Conservation (phyloP, 2,888 invertebrate genomes). For the Siphlonurus alternatus region DNA sequence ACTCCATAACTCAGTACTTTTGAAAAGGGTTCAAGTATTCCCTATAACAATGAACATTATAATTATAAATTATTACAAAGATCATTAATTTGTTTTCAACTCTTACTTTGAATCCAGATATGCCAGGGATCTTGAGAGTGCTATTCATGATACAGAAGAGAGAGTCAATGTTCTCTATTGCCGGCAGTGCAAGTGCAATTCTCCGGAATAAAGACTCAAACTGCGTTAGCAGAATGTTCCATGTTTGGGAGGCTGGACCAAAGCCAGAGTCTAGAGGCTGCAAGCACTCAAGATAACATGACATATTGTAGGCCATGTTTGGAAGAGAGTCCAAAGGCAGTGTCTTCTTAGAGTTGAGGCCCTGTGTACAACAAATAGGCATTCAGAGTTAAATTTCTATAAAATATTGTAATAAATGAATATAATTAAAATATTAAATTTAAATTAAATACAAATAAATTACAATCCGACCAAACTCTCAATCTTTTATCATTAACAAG, state of each 20-base stretch:
- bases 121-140: slow-evolving; percentile 67
- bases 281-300: slow-evolving; percentile 82
- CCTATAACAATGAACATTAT: slow-evolving; percentile 29
- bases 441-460: slow-evolving; percentile 7
- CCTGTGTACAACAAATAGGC: slow-evolving; percentile 31
- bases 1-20: slow-evolving; percentile 88
- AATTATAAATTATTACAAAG: not conserved
- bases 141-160: slow-evolving; percentile 61
- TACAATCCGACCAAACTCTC: too few species aligned
- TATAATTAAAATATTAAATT: slow-evolving; percentile 7
- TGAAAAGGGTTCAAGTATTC: slow-evolving; percentile 85
- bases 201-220: slow-evolving; percentile 75
- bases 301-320: slow-evolving; percentile 75
- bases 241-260: slow-evolving; percentile 44
- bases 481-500: too few species aligned
- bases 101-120: slow-evolving; percentile 57
- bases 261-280: slow-evolving; percentile 59
- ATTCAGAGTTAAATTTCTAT: slow-evolving; percentile 2
- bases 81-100: not conserved
- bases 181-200: slow-evolving; percentile 48
- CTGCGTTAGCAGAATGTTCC: slow-evolving; percentile 67
- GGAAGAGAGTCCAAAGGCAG: slow-evolving; percentile 52
- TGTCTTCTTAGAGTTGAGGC: slow-evolving; percentile 60
- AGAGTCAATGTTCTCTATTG: slow-evolving; percentile 36
- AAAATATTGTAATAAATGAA: slow-evolving; percentile 1